Conservation (phyloP, 2,113 vertebrate species). For the Hippoglossus stenolepis region DNA sequence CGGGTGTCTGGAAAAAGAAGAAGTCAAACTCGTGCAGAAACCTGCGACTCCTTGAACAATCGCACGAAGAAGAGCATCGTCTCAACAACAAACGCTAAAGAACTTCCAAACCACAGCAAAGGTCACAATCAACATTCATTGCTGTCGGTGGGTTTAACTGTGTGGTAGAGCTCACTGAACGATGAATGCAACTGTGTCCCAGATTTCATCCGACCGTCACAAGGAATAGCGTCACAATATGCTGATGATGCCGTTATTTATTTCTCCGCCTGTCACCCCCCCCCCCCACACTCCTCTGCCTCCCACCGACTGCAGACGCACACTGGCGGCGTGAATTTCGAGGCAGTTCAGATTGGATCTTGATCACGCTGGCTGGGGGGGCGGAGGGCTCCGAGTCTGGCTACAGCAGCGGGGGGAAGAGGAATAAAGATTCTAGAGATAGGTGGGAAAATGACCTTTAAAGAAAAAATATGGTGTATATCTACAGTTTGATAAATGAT, state of each 20-base stretch:
- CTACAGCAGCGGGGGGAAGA: constrained; percentile 11
- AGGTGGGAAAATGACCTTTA: constrained; percentile 46
- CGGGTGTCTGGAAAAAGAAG: constrained; percentile 14
- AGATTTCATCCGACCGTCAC: constrained; percentile 79
- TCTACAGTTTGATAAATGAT: constrained; percentile 10
- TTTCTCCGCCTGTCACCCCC: constrained; percentile 25
- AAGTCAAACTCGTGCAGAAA: constrained; percentile 17
- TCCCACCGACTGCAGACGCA: constrained; percentile 24
- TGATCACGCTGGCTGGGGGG: constrained; percentile 31
- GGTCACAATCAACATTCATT: constrained; percentile 99
- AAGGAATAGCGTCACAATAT: constrained; percentile 65
- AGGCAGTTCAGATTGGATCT: constrained; percentile 64
- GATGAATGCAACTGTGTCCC: constrained; percentile 99
- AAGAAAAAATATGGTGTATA: constrained; percentile 9
- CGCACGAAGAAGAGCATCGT: not conserved
- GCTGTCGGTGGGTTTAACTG: constrained; percentile 99
- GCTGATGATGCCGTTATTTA: constrained; percentile 73
- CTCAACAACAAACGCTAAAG: constrained; percentile 9
- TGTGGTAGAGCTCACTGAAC: constrained; percentile 99
- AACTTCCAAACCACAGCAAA: constrained; percentile 70
- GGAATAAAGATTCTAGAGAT: constrained; percentile 27
- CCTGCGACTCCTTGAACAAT: not conserved
- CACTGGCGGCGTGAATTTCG: constrained; percentile 45
- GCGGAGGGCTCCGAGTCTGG: constrained; percentile 11
- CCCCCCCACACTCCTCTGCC: not conserved